phyloP scores from a whole-genome alignment of 2,888 invertebrate species.

The Deroplatys truncata region DNA sequence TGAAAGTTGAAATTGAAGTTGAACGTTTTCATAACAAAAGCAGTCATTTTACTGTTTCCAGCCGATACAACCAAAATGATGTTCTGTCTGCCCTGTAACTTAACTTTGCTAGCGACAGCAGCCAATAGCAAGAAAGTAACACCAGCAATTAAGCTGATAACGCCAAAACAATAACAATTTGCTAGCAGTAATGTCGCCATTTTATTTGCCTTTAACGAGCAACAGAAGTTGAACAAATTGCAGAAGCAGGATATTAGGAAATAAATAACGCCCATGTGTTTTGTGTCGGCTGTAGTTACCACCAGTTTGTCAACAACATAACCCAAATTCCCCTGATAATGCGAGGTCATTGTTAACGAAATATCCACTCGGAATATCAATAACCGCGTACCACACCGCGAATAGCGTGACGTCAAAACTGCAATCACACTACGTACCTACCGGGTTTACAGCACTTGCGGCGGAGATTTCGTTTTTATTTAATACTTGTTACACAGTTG shows the following conservation, averaged over 20 bases:
- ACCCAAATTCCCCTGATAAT: not conserved
- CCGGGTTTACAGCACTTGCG: not conserved
- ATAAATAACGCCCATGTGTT: not conserved
- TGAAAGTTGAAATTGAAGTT: too few species aligned
- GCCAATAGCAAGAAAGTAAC: too few species aligned
- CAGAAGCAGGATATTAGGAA: not conserved
- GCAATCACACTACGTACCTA: not conserved
- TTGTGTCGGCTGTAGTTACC: not conserved
- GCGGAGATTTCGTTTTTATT: not conserved
- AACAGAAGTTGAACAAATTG: not conserved
- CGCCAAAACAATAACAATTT: not conserved
- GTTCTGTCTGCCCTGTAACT: too few species aligned
- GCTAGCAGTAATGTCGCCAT: not conserved
- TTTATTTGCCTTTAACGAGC: not conserved
- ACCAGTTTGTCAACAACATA: not conserved
- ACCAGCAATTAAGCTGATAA: not conserved
- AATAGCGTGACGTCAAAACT: not conserved
- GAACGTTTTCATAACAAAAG: too few species aligned
- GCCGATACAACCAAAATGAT: too few species aligned
- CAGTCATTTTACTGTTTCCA: too few species aligned
- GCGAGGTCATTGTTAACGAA: not conserved
- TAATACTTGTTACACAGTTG: too few species aligned
- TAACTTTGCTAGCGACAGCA: too few species aligned
- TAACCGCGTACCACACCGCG: not conserved
- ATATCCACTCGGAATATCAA: not conserved